Conservation (phyloP, 64 coral and sea anemone species). For the Trachythela sp. region DNA sequence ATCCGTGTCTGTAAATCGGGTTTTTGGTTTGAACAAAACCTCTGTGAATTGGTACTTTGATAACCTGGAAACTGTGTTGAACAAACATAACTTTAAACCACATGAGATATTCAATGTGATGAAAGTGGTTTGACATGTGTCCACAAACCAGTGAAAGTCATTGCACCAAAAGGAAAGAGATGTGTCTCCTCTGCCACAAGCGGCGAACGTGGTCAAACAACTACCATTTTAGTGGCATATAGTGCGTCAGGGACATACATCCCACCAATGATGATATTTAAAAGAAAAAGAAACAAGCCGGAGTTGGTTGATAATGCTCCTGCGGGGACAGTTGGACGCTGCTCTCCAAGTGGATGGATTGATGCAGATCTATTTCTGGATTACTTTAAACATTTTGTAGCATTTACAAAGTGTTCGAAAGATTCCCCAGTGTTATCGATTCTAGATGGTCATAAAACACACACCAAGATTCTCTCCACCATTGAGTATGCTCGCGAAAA, state of each 20-base stretch:
- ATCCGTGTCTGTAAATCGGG: too few relatives aligned
- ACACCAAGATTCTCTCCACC: neutral
- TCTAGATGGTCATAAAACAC: neutral
- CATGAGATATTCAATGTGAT: constrained; percentile 8
- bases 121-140: neutral
- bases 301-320: neutral
- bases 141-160: neutral
- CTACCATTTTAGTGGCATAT: neutral
- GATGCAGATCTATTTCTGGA: neutral
- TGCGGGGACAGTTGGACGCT: neutral
- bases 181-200: neutral
- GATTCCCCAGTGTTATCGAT: neutral
- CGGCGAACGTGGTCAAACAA: neutral
- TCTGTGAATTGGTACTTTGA: too few relatives aligned
- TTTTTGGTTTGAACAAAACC: too few relatives aligned
- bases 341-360: neutral
- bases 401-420: constrained; percentile 2
- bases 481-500: neutral
- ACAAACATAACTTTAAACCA: too few relatives aligned
- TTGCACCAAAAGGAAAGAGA: neutral
- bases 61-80: too few relatives aligned
- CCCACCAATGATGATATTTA: neutral
- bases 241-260: neutral
- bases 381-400: neutral
- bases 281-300: neutral